Evolutionary conservation across 23 tunicate genomes (phyloP).

Genomic region (Corella eumyota): DNA sequence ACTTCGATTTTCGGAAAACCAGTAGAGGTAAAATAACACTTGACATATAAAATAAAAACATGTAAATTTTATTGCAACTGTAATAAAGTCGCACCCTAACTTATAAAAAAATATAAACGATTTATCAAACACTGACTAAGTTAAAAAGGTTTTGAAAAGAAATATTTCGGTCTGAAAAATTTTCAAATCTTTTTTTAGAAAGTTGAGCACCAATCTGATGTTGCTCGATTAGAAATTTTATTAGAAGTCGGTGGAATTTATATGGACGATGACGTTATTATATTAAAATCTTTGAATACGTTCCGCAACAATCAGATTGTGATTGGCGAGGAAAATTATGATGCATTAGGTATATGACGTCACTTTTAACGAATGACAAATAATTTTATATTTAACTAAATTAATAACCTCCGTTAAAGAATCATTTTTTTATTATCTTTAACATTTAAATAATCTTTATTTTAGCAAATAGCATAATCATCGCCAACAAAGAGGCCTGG

Average conservation of each 20-base stretch:
- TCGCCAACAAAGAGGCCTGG: constrained; percentile 81
- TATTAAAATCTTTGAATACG: constrained; percentile 58
- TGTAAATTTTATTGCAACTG: background rate
- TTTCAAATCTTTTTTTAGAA: constrained; percentile 13
- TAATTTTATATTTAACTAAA: background rate
- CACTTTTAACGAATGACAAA: background rate
- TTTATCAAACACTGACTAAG: background rate
- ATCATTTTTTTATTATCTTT: background rate
- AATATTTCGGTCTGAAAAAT: background rate
- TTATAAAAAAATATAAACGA: too few species aligned
- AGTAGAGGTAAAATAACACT: constrained; percentile 24
- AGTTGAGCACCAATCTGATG: constrained; percentile 94
- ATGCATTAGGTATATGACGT: constrained; percentile 49
- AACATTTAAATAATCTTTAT: background rate
- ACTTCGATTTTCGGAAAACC: constrained; percentile 37
- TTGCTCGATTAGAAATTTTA: constrained; percentile 75
- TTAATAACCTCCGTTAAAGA: background rate
- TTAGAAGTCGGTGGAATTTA: constrained; percentile 98
- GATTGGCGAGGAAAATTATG: constrained; percentile 93
- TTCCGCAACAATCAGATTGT: constrained; percentile 58
- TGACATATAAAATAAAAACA: background rate
- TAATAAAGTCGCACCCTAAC: too few species aligned
- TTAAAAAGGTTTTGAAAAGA: background rate
- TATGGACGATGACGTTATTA: constrained; percentile 82
- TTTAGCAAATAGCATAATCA: constrained; percentile 75